Evolutionary conservation across 92 coral and sea anemone genomes (phyloP), one percentile per base, ranked within the genome.

Genomic region (Pocillopora meandrina): DNA sequence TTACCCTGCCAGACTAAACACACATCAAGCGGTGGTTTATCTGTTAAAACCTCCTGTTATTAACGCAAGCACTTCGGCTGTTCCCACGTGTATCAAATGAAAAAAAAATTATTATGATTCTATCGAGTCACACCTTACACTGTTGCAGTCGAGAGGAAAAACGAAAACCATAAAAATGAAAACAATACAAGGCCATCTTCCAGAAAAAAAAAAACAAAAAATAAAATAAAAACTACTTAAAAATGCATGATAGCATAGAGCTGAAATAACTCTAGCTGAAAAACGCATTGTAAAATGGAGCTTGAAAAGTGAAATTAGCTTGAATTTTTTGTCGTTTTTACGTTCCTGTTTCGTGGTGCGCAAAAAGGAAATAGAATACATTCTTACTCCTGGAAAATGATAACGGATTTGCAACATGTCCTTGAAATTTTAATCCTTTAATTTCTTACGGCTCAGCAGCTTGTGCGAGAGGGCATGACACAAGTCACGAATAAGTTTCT

Each of bases 301-400:
- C 18, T 14, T 8, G 33, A 36, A 68, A 31, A 12, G 52, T 42
- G 52, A 2, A 15, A 10, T 3, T 26, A 31, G 47, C 73, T 31
- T 10, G 5, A 20, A 36, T 74, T 74, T 55, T 76, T 35, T 19
- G 63, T 65, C 81, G 23, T 13, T 26, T 42, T 3, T 42, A 3
- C 17, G 9, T 69, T n/a, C 14, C 8, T 12, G 55, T 66, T 2
- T 15, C 83, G 52, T 55, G 19, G 13, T 23, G 74, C 23, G 83
- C 83, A 55, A n/a, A 55, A 47, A 67, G 83, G 83, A 79, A 77
- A 66, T 66, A 49, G 47, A 67, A 73, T 14, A 61, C 21, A 79
- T 79, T 79, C 83, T 79, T 79, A 23, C 19, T 23, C 3, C 10
- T 33, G 34, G 83, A 74, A 79, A 65, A 56, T 26, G 67, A 60